Conservation (phyloP, 2,888 invertebrate genomes). For the Nudaria mundana region DNA sequence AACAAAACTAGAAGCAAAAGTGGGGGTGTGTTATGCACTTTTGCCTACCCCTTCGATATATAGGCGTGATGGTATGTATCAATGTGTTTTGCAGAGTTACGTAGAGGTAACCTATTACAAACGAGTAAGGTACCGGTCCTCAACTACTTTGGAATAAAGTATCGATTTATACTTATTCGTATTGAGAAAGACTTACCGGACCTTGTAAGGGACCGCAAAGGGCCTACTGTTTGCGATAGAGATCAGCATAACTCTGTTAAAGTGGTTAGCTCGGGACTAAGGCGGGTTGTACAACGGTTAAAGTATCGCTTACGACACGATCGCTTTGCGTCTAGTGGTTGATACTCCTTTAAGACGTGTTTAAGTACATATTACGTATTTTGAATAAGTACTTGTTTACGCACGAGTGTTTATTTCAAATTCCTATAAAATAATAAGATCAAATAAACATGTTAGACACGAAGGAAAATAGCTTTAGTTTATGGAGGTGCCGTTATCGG, state of each 20-base stretch:
- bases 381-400: background rate
- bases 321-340: slow-evolving; percentile 10
- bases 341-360: background rate
- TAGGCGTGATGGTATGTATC: too few species aligned
- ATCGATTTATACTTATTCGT: slow-evolving; percentile 39
- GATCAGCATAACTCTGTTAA: slow-evolving; percentile 49
- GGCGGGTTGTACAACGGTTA: slow-evolving; percentile 18
- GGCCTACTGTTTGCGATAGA: slow-evolving; percentile 46
- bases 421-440: too few species aligned
- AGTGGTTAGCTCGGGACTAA: slow-evolving; percentile 34
- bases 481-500: too few species aligned
- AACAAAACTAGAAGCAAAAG: too few species aligned
- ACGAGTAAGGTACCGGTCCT: slow-evolving; percentile 12
- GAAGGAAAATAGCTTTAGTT: too few species aligned
- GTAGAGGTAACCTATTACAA: too few species aligned
- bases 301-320: slow-evolving; percentile 15
- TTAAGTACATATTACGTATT: too few species aligned
- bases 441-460: too few species aligned
- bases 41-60: too few species aligned
- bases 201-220: slow-evolving; percentile 61
- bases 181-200: slow-evolving; percentile 53
- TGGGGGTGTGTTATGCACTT: too few species aligned
- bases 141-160: slow-evolving; percentile 30
- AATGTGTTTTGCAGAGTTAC: too few species aligned
- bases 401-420: background rate